Base-by-base conservation (phyloP, 2,888 invertebrate genomes). In the Melanophora roralis region DNA sequence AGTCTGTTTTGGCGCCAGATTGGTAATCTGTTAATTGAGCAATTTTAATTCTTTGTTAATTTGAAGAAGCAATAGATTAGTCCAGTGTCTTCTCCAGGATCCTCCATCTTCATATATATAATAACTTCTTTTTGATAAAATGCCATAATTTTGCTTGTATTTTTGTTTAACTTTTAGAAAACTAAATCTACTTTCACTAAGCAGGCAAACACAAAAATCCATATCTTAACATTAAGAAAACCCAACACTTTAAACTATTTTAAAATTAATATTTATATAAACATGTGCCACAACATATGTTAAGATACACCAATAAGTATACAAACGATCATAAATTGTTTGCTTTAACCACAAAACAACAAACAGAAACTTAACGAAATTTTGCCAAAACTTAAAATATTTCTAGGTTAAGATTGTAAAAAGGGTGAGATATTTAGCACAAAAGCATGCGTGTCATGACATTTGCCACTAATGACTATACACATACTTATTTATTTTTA, bases 321-420 rank as follows among this genome's bases (percentile, higher is more conserved):
- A 72, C 45, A 34, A 34, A 32, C 55, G 34, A 23, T 65, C 57
- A 57, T 65, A 74, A 74, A 59, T 74, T 65, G 40, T 59, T 47
- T 49, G 57, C 40, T 65, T 59, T 27, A 47, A 21, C n/a, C 43
- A 45, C 43, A 64, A 62, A 72, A 43, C 49, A 60, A 21, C 32
- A 9, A 72, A 40, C 86, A 88, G 85, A 86, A 38, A 57, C n/a
- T n/a, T 23, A 23, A 21, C 40, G 49, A 14, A 51, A 47, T 57
- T 32, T 34, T 62, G 36, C 67, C 57, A 64, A 64, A 78, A 73
- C 45, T 47, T 53, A 38, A 68, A 73, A 68, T 43, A 65, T 72
- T 76, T 80, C 57, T 76, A 67, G 80, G 80, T 76, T 76, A 76
- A 62, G 72, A 72, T 60, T 64, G 60, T 64, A 57, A 78, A 62